Evolutionary conservation across 2,797 vertebrate species (phyloP).

Genomic region (Liparis tanakae): DNA sequence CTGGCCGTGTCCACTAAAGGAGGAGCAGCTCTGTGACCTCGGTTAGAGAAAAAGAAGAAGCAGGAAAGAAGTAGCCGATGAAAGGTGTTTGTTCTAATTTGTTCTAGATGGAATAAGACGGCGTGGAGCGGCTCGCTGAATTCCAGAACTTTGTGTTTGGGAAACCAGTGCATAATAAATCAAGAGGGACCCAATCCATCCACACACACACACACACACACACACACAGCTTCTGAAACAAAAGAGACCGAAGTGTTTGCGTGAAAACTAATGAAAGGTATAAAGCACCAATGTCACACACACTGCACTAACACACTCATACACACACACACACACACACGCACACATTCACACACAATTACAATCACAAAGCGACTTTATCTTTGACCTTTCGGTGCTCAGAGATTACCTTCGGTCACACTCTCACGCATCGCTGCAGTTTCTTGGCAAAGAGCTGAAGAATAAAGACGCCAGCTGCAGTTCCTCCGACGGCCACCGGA

Average conservation of each 20-base stretch:
- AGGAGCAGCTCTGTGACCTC: constrained; percentile 48
- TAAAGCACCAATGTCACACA: background rate
- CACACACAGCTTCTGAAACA: background rate
- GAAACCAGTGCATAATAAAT: too few species aligned
- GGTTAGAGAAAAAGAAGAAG: constrained; percentile 44
- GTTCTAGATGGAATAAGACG: constrained; percentile 81
- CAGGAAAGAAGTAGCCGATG: constrained; percentile 57
- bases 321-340: too few species aligned
- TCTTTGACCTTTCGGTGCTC: constrained; percentile 62
- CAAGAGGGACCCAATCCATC: too few species aligned
- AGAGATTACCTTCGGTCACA: constrained; percentile 59
- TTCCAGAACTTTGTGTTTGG: constrained; percentile 84
- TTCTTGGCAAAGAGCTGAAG: constrained; percentile 49
- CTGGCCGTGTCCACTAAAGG: constrained; percentile 20
- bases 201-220: background rate
- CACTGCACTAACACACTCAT: background rate
- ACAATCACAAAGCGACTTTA: constrained; percentile 24
- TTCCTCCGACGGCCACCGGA: background rate
- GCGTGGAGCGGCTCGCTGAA: constrained; percentile 85
- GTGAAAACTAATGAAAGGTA: constrained; percentile 19
- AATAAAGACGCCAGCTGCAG: background rate
- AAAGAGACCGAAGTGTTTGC: constrained; percentile 2
- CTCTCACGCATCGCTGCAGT: constrained; percentile 54
- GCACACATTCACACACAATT: background rate
- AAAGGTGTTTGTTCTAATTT: constrained; percentile 81